These are phyloP conservation scores for Mythimna ferrago DNA, from an alignment of 2,888 invertebrate genomes.

Conservation along the genomic window DNA sequence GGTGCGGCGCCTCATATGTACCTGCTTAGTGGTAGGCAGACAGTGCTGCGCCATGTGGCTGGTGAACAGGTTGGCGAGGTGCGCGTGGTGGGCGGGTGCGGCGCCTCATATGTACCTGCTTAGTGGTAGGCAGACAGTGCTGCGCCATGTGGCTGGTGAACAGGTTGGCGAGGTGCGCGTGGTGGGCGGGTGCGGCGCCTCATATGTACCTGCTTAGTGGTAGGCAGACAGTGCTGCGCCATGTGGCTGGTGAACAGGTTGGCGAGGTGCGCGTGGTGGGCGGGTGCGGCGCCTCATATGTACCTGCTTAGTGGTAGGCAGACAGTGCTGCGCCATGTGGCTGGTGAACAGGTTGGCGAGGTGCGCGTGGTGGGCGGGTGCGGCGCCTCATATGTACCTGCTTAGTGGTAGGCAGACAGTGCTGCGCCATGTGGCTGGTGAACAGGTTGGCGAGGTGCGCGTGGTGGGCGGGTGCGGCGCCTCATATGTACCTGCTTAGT, in stretches of 20 bases:
- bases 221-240: conserved; percentile 89
- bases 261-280: conserved; percentile 95
- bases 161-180: conserved; percentile 94
- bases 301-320: conserved; percentile 75
- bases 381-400: conserved; percentile 90
- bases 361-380: conserved; percentile 94
- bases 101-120: conserved; percentile 88
- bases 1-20: conserved; percentile 92
- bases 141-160: conserved; percentile 93
- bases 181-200: conserved; percentile 93
- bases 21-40: conserved; percentile 73
- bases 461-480: conserved; percentile 93
- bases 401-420: conserved; percentile 81
- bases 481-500: conserved; percentile 82
- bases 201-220: conserved; percentile 77
- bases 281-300: conserved; percentile 91
- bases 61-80: conserved; percentile 94
- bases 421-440: conserved; percentile 92
- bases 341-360: conserved; percentile 94
- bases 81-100: conserved; percentile 94
- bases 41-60: conserved; percentile 93
- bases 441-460: conserved; percentile 95
- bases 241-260: conserved; percentile 94
- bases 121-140: conserved; percentile 83
- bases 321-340: conserved; percentile 92